Percentiles rank a stretch among this genome's conserved stretches.
Conservation (phyloP, 2,888 invertebrate genomes). For the Hypercompe scribonia region DNA sequence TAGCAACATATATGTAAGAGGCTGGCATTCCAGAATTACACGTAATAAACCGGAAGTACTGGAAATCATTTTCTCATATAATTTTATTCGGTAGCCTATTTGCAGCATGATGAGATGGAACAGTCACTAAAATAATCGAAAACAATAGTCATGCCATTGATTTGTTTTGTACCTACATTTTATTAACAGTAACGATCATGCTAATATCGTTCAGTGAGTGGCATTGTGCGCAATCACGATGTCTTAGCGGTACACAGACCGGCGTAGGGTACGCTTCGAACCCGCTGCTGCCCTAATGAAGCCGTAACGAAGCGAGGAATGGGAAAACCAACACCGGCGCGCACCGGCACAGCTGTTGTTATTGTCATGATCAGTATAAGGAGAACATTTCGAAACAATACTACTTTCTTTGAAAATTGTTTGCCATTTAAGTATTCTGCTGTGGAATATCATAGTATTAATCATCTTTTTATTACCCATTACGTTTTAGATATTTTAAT, state of each 20-base stretch:
- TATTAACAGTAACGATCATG: conserved; percentile 28
- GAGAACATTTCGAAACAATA: conserved; percentile 62
- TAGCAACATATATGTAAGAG: conserved; percentile 63
- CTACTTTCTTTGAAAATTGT: conserved; percentile 57
- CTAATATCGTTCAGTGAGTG: conserved; percentile 23
- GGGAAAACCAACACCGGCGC: conserved; percentile 72
- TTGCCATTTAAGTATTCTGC: conserved; percentile 49
- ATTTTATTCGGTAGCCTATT: background rate
- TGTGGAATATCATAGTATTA: conserved; percentile 14
- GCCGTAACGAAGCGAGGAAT: conserved; percentile 75
- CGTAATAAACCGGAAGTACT: conserved; percentile 16
- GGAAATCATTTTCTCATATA: conserved; percentile 9
- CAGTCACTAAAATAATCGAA: background rate
- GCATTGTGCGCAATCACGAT: conserved; percentile 39
- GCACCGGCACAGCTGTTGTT: conserved; percentile 71
- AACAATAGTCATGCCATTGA: background rate
- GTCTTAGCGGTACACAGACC: conserved; percentile 34
- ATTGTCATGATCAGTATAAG: conserved; percentile 71
- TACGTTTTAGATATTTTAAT: background rate
- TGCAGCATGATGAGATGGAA: background rate
- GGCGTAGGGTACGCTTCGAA: conserved; percentile 47
- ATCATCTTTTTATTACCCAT: background rate
- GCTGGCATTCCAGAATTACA: conserved; percentile 49
- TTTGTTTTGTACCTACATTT: conserved; percentile 16
- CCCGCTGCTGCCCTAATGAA: conserved; percentile 74